phyloP scores from a whole-genome alignment of 2,888 invertebrate species.

The Synanthedon andrenaeformis region DNA sequence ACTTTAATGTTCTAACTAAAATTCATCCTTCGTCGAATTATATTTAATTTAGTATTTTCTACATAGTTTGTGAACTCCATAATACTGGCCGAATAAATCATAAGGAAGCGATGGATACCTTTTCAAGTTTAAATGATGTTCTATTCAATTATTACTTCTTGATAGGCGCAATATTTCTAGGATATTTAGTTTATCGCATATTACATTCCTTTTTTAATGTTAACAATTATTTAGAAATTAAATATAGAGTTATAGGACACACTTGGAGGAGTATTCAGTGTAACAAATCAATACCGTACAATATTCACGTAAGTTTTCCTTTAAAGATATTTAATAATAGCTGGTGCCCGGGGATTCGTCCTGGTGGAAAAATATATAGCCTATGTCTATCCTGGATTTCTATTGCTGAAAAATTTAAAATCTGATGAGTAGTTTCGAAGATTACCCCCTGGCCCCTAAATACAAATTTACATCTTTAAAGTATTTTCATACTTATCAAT shows the following conservation, averaged over 20 bases:
- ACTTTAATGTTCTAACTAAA: too few relatives aligned
- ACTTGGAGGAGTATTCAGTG: constrained; percentile 65
- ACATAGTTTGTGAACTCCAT: too few relatives aligned
- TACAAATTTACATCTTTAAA: not conserved
- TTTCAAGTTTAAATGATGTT: constrained; percentile 33
- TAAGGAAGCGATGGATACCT: constrained; percentile 22
- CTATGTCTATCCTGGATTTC: too few relatives aligned
- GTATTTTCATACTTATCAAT: not conserved
- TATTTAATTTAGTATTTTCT: too few relatives aligned
- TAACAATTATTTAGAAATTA: constrained; percentile 45
- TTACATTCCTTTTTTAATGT: constrained; percentile 41
- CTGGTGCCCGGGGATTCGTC: too few relatives aligned
- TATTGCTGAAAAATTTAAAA: too few relatives aligned
- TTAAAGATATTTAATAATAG: not conserved
- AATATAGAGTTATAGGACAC: constrained; percentile 45
- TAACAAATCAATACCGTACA: constrained; percentile 62
- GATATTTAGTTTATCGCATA: constrained; percentile 51
- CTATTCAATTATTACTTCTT: constrained; percentile 51
- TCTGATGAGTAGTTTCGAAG: too few relatives aligned
- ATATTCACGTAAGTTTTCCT: constrained; percentile 46
- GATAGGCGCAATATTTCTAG: constrained; percentile 47
- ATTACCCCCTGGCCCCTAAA: too few relatives aligned
- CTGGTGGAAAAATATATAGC: too few relatives aligned
- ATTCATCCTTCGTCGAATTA: too few relatives aligned
- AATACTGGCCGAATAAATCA: too few relatives aligned